Evolutionary conservation across 2,888 invertebrate species (phyloP).

Genomic region (Petrophora chlorosata): DNA sequence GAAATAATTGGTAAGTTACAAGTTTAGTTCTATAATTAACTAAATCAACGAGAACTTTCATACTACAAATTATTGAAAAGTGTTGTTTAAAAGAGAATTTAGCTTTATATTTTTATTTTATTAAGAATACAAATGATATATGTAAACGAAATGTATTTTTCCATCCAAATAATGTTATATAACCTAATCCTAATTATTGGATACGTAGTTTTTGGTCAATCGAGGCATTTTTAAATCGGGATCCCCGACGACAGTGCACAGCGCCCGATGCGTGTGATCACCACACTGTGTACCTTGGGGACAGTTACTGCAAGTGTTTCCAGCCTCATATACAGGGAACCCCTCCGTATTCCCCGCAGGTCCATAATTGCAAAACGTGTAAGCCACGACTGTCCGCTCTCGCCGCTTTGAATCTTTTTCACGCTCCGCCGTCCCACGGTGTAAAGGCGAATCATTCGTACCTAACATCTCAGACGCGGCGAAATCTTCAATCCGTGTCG

Average conservation of each 20-base stretch:
- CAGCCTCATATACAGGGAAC: constrained; percentile 74
- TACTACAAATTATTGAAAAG: too few species aligned
- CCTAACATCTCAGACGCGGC: constrained; percentile 38
- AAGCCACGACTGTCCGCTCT: constrained; percentile 67
- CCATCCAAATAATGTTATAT: too few species aligned
- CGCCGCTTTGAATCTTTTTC: constrained; percentile 39
- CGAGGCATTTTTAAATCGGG: too few species aligned
- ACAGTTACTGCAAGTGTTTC: constrained; percentile 65
- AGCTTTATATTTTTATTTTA: too few species aligned
- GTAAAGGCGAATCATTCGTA: constrained; percentile 57
- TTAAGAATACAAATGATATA: too few species aligned
- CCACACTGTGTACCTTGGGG: constrained; percentile 69
- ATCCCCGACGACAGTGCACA: constrained; percentile 65
- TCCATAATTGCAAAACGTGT: constrained; percentile 76
- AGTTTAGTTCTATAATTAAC: too few species aligned
- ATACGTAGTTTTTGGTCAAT: too few species aligned
- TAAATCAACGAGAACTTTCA: too few species aligned
- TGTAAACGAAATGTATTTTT: too few species aligned
- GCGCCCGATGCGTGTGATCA: constrained; percentile 67
- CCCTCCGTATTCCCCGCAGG: constrained; percentile 77
- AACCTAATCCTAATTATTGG: too few species aligned
- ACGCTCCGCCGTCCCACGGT: constrained; percentile 53
- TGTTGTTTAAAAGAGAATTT: too few species aligned
- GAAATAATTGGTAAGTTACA: too few species aligned
- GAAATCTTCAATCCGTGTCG: constrained; percentile 54